These are phyloP conservation scores for Eueides isabella DNA, from an alignment of 1,140 invertebrate genomes.

Conservation along the genomic window DNA sequence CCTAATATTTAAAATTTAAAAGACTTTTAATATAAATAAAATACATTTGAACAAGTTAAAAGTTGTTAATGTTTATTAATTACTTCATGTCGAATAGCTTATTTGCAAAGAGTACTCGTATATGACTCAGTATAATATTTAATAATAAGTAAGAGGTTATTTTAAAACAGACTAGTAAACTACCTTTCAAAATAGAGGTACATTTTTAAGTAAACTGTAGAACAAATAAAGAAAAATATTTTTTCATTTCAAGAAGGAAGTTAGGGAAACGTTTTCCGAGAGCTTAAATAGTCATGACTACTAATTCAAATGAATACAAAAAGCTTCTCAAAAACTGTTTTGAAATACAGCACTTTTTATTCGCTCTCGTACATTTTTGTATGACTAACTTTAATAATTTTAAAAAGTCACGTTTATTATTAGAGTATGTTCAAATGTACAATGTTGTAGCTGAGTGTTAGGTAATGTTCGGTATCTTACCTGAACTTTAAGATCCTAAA, in stretches of 20 bases:
- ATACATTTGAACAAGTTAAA: too few relatives aligned
- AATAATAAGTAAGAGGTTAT: not conserved
- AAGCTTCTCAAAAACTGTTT: constrained; percentile 5
- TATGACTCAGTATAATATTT: not conserved
- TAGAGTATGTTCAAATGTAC: not conserved
- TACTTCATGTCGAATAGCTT: too few relatives aligned
- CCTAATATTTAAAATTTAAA: too few relatives aligned
- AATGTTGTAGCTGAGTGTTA: not conserved
- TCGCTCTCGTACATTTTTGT: not conserved
- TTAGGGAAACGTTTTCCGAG: constrained; percentile 4
- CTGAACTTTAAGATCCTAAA: not conserved
- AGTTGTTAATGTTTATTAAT: too few relatives aligned
- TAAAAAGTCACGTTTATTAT: not conserved
- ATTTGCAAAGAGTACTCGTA: too few relatives aligned
- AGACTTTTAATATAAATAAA: too few relatives aligned
- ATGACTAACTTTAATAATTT: constrained; percentile 4
- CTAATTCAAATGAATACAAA: constrained; percentile 13
- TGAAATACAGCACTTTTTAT: constrained; percentile 5
- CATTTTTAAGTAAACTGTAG: constrained; percentile 11
- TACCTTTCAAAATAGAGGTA: constrained; percentile 17
- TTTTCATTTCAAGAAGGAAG: constrained; percentile 6
- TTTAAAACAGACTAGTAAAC: not conserved
- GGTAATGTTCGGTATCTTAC: not conserved
- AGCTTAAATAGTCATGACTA: constrained; percentile 14
- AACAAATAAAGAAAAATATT: constrained; percentile 20